These are phyloP conservation scores for Lepidochitona cinerea DNA, from an alignment of 2,888 invertebrate genomes.

Conservation along the genomic window DNA sequence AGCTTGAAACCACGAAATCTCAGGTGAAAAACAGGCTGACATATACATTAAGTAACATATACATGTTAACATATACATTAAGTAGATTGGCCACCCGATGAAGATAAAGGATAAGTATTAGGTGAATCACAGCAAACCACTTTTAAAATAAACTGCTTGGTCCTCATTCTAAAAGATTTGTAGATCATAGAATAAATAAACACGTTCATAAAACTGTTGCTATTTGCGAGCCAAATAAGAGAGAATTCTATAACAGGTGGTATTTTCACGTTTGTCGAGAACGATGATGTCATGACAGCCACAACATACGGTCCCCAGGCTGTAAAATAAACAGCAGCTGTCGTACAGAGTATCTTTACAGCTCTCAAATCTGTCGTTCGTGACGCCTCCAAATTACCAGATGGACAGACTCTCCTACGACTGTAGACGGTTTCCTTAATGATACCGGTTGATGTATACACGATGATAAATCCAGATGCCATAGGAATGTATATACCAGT, in stretches of 20 bases:
- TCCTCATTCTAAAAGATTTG: slow-evolving; percentile 27
- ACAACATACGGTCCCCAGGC: slow-evolving; percentile 44
- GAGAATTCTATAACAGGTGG: slow-evolving; percentile 28
- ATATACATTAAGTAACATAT: too few relatives aligned
- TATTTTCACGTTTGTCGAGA: slow-evolving; percentile 12
- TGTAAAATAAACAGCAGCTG: slow-evolving; percentile 37
- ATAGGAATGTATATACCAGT: slow-evolving; percentile 10
- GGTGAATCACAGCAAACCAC: too few relatives aligned
- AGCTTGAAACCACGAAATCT: too few relatives aligned
- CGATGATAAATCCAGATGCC: slow-evolving; percentile 28
- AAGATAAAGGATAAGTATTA: too few relatives aligned
- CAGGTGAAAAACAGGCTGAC: too few relatives aligned
- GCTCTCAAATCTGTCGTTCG: slow-evolving; percentile 11
- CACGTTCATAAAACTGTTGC: slow-evolving; percentile 45
- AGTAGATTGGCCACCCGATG: too few relatives aligned
- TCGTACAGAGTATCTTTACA: slow-evolving; percentile 32
- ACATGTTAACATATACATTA: too few relatives aligned
- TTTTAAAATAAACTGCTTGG: slow-evolving; percentile 7
- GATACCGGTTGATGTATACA: slow-evolving; percentile 29
- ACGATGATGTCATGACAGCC: slow-evolving; percentile 26
- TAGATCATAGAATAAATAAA: slow-evolving; percentile 38
- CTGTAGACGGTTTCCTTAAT: not conserved
- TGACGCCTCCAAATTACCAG: not conserved
- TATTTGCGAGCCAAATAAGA: slow-evolving; percentile 38
- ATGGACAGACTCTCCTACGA: not conserved